These are phyloP conservation scores for Thermophis baileyi DNA, from an alignment of 2,113 vertebrate genomes.

Conservation along the genomic window DNA sequence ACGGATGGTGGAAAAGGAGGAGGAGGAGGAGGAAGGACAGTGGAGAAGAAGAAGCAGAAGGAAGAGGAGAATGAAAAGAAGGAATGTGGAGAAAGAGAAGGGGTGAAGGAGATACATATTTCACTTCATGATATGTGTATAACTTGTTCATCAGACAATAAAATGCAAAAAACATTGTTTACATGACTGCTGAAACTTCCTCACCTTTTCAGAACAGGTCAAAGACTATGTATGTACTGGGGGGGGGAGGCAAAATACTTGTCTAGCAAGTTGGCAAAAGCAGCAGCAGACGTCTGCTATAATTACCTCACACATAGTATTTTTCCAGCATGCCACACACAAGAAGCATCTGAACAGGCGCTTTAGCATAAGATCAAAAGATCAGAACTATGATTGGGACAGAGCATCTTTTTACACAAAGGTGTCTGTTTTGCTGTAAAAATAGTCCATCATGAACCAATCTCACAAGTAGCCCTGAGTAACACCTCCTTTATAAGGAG, in stretches of 20 bases:
- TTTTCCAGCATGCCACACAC: neutral
- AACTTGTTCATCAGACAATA: constrained; percentile 40
- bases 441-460: neutral
- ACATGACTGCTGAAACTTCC: constrained; percentile 35
- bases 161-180: constrained; percentile 50
- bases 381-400: neutral
- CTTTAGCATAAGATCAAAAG: neutral
- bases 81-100: neutral
- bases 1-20: no score
- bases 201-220: constrained; percentile 16
- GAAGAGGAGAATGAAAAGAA: neutral
- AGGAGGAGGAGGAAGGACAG: no score
- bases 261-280: constrained; percentile 21
- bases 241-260: constrained; percentile 36
- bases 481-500: neutral
- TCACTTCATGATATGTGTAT: constrained; percentile 45
- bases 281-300: constrained; percentile 25
- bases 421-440: neutral
- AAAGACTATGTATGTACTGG: constrained; percentile 29
- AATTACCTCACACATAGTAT: neutral
- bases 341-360: neutral
- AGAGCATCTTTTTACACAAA: no score
- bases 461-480: neutral
- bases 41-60: neutral
- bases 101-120: constrained; percentile 15